Evolutionary conservation across 2,113 vertebrate species (phyloP).

Genomic region (Oreotrochilus melanogaster): DNA sequence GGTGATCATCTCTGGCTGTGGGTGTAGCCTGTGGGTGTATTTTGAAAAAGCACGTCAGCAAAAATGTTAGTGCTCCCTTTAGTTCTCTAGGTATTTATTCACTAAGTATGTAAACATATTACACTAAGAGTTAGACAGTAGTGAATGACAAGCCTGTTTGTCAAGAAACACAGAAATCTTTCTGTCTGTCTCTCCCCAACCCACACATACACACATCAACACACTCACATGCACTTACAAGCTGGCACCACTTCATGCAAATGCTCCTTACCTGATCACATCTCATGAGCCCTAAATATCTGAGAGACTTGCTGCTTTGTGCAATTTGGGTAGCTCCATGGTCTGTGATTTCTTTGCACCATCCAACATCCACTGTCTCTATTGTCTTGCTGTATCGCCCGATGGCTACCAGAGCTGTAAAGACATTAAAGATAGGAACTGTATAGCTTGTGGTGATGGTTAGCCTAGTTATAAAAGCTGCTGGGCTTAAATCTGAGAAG

Average conservation of each 20-base stretch:
- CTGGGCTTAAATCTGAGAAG: neutral
- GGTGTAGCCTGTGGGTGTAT: neutral
- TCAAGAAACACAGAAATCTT: neutral
- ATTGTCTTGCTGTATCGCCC: constrained; percentile 95
- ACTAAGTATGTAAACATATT: neutral
- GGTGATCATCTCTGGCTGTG: neutral
- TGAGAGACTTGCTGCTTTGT: constrained; percentile 95
- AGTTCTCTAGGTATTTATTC: neutral
- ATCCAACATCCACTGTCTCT: constrained; percentile 97
- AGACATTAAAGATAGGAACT: neutral
- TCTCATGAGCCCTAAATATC: constrained; percentile 97
- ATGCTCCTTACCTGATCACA: constrained; percentile 93
- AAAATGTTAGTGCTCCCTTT: neutral
- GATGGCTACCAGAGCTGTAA: constrained; percentile 94
- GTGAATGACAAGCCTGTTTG: neutral
- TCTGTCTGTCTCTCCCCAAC: neutral
- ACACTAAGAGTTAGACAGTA: neutral
- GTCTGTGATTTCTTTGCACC: constrained; percentile 99
- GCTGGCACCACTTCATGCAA: neutral
- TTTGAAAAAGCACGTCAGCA: neutral
- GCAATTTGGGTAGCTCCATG: constrained; percentile 96
- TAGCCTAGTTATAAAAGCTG: neutral
- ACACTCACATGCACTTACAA: neutral
- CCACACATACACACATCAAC: neutral
- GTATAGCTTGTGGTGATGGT: neutral